phyloP scores from a whole-genome alignment of 1,140 invertebrate genomes.

The Wasmannia auropunctata region DNA sequence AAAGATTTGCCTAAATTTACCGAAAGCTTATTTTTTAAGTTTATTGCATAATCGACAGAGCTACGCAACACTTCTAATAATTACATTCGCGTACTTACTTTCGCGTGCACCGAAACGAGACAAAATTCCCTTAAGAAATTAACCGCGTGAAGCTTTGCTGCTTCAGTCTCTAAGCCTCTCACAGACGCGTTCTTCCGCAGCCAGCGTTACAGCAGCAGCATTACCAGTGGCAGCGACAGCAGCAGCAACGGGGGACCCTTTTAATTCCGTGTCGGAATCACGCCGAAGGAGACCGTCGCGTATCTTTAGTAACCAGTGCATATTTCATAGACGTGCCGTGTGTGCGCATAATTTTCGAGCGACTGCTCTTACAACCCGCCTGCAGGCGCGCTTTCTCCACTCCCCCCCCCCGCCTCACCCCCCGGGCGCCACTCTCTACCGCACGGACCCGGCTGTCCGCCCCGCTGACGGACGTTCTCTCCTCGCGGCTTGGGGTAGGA shows the following conservation, averaged over 20 bases:
- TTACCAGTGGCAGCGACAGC: background rate
- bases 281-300: constrained; percentile 24
- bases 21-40: background rate
- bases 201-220: background rate
- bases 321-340: constrained; percentile 75
- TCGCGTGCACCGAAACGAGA: background rate
- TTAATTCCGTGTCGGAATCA: constrained; percentile 56
- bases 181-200: constrained; percentile 24
- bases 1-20: background rate
- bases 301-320: constrained; percentile 67
- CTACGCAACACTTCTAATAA: constrained; percentile 2
- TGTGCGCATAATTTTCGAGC: constrained; percentile 77
- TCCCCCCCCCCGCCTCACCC: no score
- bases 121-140: constrained; percentile 36
- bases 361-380: constrained; percentile 26
- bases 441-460: background rate
- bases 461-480: constrained; percentile 45
- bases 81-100: background rate
- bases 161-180: constrained; percentile 35
- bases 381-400: constrained; percentile 4
- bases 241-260: background rate
- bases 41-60: background rate
- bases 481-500: constrained; percentile 26
- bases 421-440: no score
- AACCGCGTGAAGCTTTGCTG: constrained; percentile 37